Evolutionary conservation across 2,797 vertebrate genomes (phyloP), one percentile per base, ranked within the genome.

Genomic region (Phrynocephalus forsythii): DNA sequence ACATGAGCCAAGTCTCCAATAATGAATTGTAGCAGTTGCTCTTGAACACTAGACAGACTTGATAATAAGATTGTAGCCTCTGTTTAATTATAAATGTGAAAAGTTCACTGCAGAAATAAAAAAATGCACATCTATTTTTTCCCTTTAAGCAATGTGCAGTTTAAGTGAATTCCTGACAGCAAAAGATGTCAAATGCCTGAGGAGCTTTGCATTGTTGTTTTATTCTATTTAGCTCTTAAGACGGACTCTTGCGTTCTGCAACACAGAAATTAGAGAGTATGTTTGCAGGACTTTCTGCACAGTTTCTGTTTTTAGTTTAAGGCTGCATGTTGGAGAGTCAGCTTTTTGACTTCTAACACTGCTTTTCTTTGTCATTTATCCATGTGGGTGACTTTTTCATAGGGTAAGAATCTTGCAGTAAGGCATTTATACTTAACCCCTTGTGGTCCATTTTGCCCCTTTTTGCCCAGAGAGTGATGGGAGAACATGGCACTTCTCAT

Each of bases 71-170:
- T 78, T 83, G 26, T 38, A 56, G 26, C 48, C 16, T n/a, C 16
- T 60, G 50, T 30, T 87, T 71, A 83, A 79, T 87, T 88, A 84
- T 56, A 83, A 83, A 78, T 63, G 69, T 78, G 52, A 88, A 79
- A 79, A 71, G 86, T 84, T 72, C 75, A 48, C 26, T 79, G n/a
- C 13, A 44, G 67, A 84, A 69, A 84, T 33, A 60, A 63, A 83
- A 76, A 83, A 76, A 77, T 52, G 24, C 6, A 60, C 44, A 75
- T 60, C 82, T 60, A 38, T 72, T 8, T 71, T 60, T n/a, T 24
- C 28, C 16, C 68, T 82, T 60, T 56, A 67, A 56, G 56, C 52
- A 66, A 26, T n/a, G 10, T 79, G 67, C 50, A 63, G 72, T 60
- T 83, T 83, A n/a, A 76, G 26, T 60, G 66, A 56, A 48, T 71